Conservation (phyloP, 2,888 invertebrate species). For the Drosophila quinaria region DNA sequence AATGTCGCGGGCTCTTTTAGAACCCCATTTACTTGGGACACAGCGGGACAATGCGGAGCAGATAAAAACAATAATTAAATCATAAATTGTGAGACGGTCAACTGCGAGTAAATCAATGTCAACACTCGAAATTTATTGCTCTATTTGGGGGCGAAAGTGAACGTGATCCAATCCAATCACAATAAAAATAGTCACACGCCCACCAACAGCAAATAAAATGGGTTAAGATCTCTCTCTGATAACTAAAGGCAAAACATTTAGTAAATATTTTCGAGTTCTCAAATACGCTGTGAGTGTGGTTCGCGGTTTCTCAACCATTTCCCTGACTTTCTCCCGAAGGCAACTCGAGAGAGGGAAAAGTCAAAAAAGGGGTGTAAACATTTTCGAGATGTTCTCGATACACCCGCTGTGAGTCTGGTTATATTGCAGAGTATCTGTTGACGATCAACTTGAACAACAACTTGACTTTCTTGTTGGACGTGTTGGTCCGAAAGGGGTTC, state of each 20-base stretch:
- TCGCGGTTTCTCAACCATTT: conserved; percentile 1
- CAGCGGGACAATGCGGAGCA: conserved; percentile 48
- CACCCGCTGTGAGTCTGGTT: conserved; percentile 50
- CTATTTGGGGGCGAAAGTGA: conserved; percentile 70
- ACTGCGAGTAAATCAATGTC: conserved; percentile 57
- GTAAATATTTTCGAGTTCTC: conserved; percentile 49
- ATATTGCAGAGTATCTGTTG: neutral
- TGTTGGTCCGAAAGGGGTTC: conserved; percentile 31
- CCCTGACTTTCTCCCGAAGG: conserved; percentile 6
- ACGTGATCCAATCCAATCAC: conserved; percentile 56
- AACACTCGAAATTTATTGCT: conserved; percentile 68
- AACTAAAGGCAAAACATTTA: conserved; percentile 43
- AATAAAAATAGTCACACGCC: conserved; percentile 76
- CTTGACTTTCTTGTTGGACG: conserved; percentile 42
- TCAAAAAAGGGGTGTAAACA: conserved; percentile 12
- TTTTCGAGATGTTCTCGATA: neutral
- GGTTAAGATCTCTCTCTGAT: conserved; percentile 23
- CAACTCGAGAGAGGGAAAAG: neutral
- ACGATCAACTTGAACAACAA: conserved; percentile 5
- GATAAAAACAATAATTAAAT: conserved; percentile 74
- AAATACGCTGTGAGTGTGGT: conserved; percentile 19
- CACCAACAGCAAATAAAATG: conserved; percentile 17
- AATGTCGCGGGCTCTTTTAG: conserved; percentile 60
- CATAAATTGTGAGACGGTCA: conserved; percentile 56
- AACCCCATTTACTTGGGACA: conserved; percentile 9